Percentiles rank a stretch among this genome's conserved stretches.
Conservation (phyloP, 2,797 vertebrate species). For the Diceros bicornis region DNA sequence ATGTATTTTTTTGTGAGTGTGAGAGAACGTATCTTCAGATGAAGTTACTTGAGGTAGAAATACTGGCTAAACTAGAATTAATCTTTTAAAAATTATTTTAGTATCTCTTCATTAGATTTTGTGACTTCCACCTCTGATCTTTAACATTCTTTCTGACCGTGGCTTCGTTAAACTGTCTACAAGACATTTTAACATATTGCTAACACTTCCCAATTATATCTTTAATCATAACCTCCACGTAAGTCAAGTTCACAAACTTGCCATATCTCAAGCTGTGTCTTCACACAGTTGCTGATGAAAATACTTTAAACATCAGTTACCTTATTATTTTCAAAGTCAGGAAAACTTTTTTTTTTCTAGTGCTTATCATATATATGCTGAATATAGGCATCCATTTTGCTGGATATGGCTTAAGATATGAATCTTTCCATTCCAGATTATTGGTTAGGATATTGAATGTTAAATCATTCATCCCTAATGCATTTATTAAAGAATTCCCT, state of each 20-base stretch:
- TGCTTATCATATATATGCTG: neutral
- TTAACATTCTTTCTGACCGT: conserved; percentile 27
- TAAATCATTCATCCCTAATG: neutral
- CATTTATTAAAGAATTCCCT: conserved; percentile 7
- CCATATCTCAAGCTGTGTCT: conserved; percentile 54
- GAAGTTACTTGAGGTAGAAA: conserved; percentile 31
- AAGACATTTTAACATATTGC: conserved; percentile 65
- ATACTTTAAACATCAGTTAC: conserved; percentile 60
- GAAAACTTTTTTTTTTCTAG: neutral
- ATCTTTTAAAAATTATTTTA: conserved; percentile 28
- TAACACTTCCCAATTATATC: conserved; percentile 43
- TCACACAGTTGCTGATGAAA: conserved; percentile 46
- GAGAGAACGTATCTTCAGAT: neutral
- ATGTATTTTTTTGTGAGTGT: neutral
- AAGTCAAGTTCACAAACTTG: conserved; percentile 41
- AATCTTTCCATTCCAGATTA: conserved; percentile 19
- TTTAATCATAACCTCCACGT: conserved; percentile 67
- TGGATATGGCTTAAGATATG: neutral
- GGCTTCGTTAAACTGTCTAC: conserved; percentile 53
- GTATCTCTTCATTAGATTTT: neutral
- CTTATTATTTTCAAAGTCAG: conserved; percentile 40
- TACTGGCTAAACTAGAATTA: conserved; percentile 25
- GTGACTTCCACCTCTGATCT: neutral
- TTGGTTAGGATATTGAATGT: neutral
- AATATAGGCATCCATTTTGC: neutral